Evolutionary conservation across 2,113 vertebrate genomes (phyloP), one percentile per base, ranked within the genome.

Genomic region (Neodontobutis hainanensis): DNA sequence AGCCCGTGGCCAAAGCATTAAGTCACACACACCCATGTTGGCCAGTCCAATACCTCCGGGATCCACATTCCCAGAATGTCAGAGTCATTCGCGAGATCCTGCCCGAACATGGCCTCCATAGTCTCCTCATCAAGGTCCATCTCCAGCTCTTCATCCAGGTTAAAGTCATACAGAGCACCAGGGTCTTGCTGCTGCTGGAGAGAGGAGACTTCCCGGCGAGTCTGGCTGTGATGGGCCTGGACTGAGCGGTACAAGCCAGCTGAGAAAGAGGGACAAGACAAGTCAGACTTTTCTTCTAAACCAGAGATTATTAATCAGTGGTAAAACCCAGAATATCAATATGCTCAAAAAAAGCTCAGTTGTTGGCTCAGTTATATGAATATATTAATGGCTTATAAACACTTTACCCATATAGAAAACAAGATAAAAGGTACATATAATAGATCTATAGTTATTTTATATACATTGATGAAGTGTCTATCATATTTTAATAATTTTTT

Each of bases 21-120:
- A 86, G 78, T 94, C 96, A 96, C 95, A 98, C 97, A 98, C 97
- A 99, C 97, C 97, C 97, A 99, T 93, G 96, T 99, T 94, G 97
- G 97, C 97, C 97, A 99, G 88, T 99, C 97, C 95, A 99, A 78
- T 99, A 99, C 97, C 97, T 99, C 97, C 92, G 97, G 97, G 95
- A 99, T 98, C 97, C 97, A 99, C 96, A 99, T 99, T 96, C 97
- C 97, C 95, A 99, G 96, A 95, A 99, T 98, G 94, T 99, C 97
- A 58, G 94, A 96, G 92, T 99, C 97, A 61, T 92, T 92, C 84
- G 95, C 92, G 49, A 99, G 94, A 82, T 99, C 97, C 90, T 98
- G 96, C 63, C 95, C 96, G 68, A 99, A 99, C 96, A 99, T 97
- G 83, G 96, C 97, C 90, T 99, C 97, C 96, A 99, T 97, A n/a